Evolutionary conservation across 2,113 vertebrate species (phyloP).

Genomic region (Panthera uncia): DNA sequence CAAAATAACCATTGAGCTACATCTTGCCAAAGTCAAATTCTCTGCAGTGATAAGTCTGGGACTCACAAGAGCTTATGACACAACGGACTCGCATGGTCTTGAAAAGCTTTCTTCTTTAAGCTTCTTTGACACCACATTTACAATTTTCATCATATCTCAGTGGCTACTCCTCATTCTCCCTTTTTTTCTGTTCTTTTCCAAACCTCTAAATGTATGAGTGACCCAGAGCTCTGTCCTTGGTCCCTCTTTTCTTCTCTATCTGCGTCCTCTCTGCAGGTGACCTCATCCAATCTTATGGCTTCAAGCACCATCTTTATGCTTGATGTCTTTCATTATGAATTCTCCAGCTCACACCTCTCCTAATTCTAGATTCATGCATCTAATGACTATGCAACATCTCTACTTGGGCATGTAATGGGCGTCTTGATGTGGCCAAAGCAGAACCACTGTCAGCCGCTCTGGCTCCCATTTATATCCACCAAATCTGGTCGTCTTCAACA

Average conservation of each 20-base stretch:
- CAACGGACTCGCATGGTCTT: background rate
- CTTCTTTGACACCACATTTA: background rate
- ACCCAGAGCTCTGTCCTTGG: background rate
- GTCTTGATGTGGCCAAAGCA: background rate
- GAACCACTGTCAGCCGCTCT: background rate
- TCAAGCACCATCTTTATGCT: background rate
- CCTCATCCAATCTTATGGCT: background rate
- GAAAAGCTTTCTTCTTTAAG: background rate
- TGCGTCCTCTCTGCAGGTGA: background rate
- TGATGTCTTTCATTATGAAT: background rate
- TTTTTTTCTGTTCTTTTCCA: background rate
- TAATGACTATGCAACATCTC: background rate
- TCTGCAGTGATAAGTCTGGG: background rate
- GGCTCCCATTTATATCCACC: background rate
- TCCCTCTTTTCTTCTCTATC: background rate
- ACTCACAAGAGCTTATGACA: background rate
- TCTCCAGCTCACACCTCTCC: background rate
- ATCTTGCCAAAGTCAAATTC: background rate
- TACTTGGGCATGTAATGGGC: background rate
- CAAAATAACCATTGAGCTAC: background rate
- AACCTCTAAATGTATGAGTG: background rate
- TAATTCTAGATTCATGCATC: background rate
- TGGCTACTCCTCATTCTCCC: background rate
- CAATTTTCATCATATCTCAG: background rate
- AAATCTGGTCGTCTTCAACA: background rate